Evolutionary conservation across 1,140 invertebrate genomes (phyloP), one percentile per base, ranked within the genome.

Genomic region (Bombus impatiens): DNA sequence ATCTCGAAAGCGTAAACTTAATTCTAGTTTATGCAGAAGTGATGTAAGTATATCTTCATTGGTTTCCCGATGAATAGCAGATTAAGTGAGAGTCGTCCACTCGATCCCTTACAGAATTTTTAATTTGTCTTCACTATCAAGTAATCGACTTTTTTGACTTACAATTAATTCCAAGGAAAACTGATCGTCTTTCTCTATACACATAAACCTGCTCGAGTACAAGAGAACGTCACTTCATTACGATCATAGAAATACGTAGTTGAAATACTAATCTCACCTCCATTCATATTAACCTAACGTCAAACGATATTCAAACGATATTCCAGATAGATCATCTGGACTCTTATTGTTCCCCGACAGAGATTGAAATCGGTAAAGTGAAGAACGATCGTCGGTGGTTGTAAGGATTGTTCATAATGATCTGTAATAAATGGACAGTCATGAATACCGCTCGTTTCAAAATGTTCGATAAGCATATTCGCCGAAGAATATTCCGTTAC

Each of bases 81-180:
- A 53, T 53, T 53, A 53, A 53, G 18, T 18, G 15, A 53, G 18
- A 53, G 5, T 53, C 18, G 15, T 5, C 15, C 18, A 22, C 5
- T 18, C 47, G 47, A 22, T 53, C 47, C 47, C 47, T 53, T 22
- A 22, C 47, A 22, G 1, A 18, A 53, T 53, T 53, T 53, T 53
- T 53, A 8, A 53, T 53, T 53, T 53, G 22, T 53, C 18, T 18
- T 53, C 18, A 22, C 1, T 53, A 53, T 53, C 47, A 53, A 22
- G 18, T 22, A 53, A 53, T 53, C 18, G 47, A 22, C 6, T 22
- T 6, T 53, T 53, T 8, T 53, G 0, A 53, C 6, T 53, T 53
- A 53, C 28, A 87, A 89, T 89, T 74, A 81, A 80, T 83, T 62
- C 74, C 71, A 78, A 71, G 76, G 67, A 89, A 89, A 89, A 75